Conservation (phyloP, 2,113 vertebrate genomes). For the Sinocyclocheilus maitianheensis region DNA sequence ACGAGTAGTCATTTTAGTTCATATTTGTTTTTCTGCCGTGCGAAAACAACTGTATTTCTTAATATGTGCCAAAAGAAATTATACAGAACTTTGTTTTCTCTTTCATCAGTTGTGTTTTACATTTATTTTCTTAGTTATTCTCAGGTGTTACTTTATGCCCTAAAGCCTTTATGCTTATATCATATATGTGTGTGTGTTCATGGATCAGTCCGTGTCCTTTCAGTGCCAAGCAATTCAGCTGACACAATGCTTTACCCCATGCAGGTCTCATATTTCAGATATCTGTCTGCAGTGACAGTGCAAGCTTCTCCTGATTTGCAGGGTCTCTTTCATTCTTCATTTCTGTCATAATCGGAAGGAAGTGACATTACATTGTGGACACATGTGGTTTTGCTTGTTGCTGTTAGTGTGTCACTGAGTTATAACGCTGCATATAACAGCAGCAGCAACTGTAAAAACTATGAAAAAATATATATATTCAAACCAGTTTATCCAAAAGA, state of each 20-base stretch:
- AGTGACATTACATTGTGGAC: neutral
- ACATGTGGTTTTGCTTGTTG: neutral
- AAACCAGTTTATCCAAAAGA: neutral
- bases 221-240: conserved; percentile 40
- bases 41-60: neutral
- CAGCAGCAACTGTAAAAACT: neutral
- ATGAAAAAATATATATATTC: neutral
- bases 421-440: neutral
- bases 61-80: neutral
- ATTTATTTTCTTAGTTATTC: neutral
- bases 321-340: conserved; percentile 26
- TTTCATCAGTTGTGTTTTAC: neutral
- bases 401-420: neutral
- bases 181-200: neutral
- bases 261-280: conserved; percentile 55
- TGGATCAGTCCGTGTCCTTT: conserved; percentile 6
- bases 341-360: conserved; percentile 26
- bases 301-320: conserved; percentile 38
- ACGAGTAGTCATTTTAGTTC: neutral
- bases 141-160: neutral
- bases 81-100: neutral
- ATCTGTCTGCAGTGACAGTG: conserved; percentile 48
- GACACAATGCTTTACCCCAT: conserved; percentile 37
- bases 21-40: neutral
- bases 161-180: neutral